Evolutionary conservation across 37 sponge, comb jelly and placozoan genomes (phyloP).

Genomic region (Oscarella lobularis): DNA sequence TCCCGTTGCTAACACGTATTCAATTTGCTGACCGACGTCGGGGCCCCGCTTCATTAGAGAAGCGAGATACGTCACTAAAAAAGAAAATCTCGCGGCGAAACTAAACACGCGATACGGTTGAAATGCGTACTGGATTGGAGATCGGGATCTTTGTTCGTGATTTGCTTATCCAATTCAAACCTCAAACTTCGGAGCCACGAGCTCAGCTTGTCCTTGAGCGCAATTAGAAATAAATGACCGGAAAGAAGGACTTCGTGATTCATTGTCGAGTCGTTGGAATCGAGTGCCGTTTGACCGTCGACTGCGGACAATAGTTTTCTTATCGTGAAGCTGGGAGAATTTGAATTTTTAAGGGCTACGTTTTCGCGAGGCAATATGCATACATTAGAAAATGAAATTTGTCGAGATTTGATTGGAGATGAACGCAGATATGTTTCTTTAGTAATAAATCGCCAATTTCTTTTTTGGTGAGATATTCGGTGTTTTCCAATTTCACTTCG

Average conservation of each 20-base stretch:
- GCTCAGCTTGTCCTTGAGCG: constrained; percentile 10
- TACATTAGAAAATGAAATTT: constrained; percentile 87
- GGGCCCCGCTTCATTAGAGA: constrained; percentile 7
- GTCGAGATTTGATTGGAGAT: constrained; percentile 60
- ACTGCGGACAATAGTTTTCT: constrained; percentile 78
- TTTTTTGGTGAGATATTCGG: constrained; percentile 64
- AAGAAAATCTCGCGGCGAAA: neutral
- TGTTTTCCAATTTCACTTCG: constrained; percentile 53
- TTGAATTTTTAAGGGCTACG: too few species aligned
- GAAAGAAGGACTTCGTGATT: constrained; percentile 92
- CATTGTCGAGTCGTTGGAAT: constrained; percentile 87
- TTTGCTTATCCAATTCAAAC: neutral
- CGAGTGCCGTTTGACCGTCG: constrained; percentile 44
- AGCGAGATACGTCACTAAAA: neutral
- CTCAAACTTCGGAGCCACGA: neutral
- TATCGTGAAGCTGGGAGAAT: constrained; percentile 46
- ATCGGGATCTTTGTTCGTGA: too few species aligned
- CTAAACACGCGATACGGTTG: too few species aligned
- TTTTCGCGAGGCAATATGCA: too few species aligned
- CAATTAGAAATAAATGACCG: constrained; percentile 81
- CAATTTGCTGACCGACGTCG: constrained; percentile 61
- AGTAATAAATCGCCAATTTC: constrained; percentile 53
- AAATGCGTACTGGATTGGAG: too few species aligned
- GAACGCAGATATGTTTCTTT: constrained; percentile 68
- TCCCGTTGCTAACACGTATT: constrained; percentile 82